Evolutionary conservation across 2,888 invertebrate species (phyloP).

Genomic region (Xylophagus ater): DNA sequence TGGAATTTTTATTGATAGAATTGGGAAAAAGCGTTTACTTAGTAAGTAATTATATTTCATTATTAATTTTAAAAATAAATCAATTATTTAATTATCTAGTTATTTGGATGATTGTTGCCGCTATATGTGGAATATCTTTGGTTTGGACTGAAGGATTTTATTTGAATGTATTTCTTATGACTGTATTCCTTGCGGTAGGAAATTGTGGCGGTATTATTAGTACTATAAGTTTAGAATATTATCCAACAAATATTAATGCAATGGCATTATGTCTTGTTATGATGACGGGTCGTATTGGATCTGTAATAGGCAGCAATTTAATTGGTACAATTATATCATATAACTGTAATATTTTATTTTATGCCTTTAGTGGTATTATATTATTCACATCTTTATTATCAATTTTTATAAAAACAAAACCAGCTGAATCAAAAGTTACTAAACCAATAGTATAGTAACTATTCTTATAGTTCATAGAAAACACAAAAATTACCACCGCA

Average conservation of each 20-base stretch:
- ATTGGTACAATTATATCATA: constrained; percentile 26
- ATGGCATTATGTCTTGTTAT: constrained; percentile 37
- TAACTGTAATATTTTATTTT: constrained; percentile 26
- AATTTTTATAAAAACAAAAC: constrained; percentile 22
- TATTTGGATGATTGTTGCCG: constrained; percentile 40
- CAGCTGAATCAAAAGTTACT: too few species aligned
- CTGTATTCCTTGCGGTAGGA: constrained; percentile 45
- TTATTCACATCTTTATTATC: constrained; percentile 18
- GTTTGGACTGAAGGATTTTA: constrained; percentile 48
- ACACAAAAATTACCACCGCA: too few species aligned
- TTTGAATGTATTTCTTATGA: constrained; percentile 48
- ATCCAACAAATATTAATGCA: constrained; percentile 44
- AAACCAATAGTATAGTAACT: too few species aligned
- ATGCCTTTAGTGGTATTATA: constrained; percentile 21
- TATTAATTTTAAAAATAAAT: background rate
- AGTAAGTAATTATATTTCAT: constrained; percentile 22
- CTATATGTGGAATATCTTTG: constrained; percentile 46
- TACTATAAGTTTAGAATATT: constrained; percentile 48
- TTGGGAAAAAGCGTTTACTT: constrained; percentile 49
- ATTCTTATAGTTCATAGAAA: too few species aligned
- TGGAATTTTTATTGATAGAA: constrained; percentile 46
- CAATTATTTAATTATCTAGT: constrained; percentile 20
- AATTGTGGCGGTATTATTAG: constrained; percentile 48
- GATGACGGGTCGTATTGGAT: constrained; percentile 35
- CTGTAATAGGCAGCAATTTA: constrained; percentile 31